phyloP scores from a whole-genome alignment of 2,888 invertebrate species.

The Phragmatobia fuliginosa region DNA sequence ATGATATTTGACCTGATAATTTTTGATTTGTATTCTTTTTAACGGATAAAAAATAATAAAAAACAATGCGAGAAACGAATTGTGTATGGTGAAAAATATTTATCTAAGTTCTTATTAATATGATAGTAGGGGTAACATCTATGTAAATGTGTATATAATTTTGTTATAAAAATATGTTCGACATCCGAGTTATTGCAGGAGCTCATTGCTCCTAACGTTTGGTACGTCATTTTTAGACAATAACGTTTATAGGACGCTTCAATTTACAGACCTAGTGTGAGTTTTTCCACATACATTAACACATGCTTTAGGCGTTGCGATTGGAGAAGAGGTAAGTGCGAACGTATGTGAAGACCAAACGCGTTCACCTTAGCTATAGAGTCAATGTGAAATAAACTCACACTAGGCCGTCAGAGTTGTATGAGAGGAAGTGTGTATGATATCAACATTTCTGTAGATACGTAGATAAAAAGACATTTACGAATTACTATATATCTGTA shows the following conservation, averaged over 20 bases:
- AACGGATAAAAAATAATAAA: background rate
- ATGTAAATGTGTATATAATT: slow-evolving; percentile 46
- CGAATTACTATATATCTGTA: slow-evolving; percentile 40
- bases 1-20: slow-evolving; percentile 20
- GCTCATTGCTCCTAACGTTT: slow-evolving; percentile 28
- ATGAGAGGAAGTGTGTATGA: slow-evolving; percentile 37
- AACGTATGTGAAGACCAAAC: too few relatives aligned
- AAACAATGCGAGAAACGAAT: background rate
- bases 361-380: too few relatives aligned
- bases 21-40: slow-evolving; percentile 1
- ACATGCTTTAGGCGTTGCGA: too few relatives aligned
- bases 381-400: too few relatives aligned
- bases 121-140: slow-evolving; percentile 29
- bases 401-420: slow-evolving; percentile 21
- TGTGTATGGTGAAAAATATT: slow-evolving; percentile 24
- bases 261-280: slow-evolving; percentile 30
- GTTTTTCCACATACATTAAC: too few relatives aligned
- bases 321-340: too few relatives aligned
- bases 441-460: slow-evolving; percentile 37
- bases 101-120: slow-evolving; percentile 28
- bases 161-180: slow-evolving; percentile 36
- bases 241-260: slow-evolving; percentile 48
- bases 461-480: slow-evolving; percentile 50
- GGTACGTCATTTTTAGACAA: slow-evolving; percentile 46
- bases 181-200: slow-evolving; percentile 34